phyloP scores from a whole-genome alignment of 2,888 invertebrate genomes.

The Lysandra coridon region DNA sequence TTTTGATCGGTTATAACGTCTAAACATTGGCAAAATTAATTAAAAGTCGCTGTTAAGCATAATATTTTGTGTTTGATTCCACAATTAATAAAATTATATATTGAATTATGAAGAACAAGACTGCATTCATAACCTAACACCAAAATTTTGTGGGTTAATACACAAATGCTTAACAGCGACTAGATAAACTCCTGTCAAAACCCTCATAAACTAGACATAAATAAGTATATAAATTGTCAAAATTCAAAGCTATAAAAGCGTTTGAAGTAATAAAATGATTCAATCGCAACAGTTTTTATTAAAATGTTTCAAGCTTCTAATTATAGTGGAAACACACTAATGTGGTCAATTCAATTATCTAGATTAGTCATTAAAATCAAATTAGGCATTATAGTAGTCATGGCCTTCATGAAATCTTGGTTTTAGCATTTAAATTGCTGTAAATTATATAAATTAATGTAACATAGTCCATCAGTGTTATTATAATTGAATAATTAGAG shows the following conservation, averaged over 20 bases:
- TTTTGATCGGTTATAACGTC: background rate
- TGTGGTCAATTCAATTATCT: background rate
- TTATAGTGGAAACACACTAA: background rate
- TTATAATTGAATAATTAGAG: background rate
- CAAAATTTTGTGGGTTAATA: too few species aligned
- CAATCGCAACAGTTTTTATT: background rate
- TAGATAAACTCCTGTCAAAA: too few species aligned
- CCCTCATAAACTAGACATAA: background rate
- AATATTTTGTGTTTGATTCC: too few species aligned
- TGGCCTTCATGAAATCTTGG: background rate
- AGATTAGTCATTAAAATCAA: background rate
- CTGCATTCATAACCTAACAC: too few species aligned
- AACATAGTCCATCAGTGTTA: background rate
- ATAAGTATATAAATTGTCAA: background rate
- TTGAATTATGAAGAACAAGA: too few species aligned
- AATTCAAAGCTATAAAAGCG: background rate
- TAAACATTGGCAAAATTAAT: too few species aligned
- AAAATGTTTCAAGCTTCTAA: background rate
- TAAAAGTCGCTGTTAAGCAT: too few species aligned
- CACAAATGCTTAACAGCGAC: too few species aligned
- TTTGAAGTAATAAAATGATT: background rate
- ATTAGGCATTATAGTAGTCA: background rate
- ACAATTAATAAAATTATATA: too few species aligned
- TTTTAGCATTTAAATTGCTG: background rate
- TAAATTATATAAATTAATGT: background rate